phyloP scores from a whole-genome alignment of 2,113 vertebrate species.

The Sciurus niger region DNA sequence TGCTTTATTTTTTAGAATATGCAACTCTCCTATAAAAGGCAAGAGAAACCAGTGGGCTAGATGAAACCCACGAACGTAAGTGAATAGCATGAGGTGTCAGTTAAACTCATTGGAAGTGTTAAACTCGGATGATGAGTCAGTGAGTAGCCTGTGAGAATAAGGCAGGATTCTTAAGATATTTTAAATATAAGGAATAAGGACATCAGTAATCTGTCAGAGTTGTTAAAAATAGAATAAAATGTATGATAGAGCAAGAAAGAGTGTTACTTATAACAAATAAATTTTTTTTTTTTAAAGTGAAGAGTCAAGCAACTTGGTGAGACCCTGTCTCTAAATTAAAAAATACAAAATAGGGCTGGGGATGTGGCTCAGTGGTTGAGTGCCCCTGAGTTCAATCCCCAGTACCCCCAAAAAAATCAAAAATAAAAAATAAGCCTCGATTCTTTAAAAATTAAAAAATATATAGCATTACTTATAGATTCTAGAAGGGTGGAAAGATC shows the following conservation, averaged over 20 bases:
- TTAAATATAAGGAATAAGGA: conserved; percentile 26
- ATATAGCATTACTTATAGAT: neutral
- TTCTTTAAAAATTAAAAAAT: too few relatives aligned
- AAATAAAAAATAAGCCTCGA: too few relatives aligned
- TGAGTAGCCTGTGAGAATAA: neutral
- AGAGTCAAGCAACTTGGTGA: too few relatives aligned
- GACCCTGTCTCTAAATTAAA: too few relatives aligned
- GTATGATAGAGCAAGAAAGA: neutral
- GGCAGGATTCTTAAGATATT: neutral
- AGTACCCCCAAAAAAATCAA: too few relatives aligned
- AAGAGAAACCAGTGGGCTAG: neutral
- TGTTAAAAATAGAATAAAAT: neutral
- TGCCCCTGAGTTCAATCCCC: too few relatives aligned
- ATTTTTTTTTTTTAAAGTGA: too few relatives aligned
- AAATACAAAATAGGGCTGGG: too few relatives aligned
- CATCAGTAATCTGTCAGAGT: neutral
- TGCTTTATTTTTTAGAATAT: conserved; percentile 1
- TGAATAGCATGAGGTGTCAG: neutral
- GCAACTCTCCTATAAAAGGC: neutral
- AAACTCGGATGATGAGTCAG: neutral
- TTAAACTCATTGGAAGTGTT: neutral
- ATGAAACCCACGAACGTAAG: neutral
- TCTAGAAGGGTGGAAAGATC: neutral
- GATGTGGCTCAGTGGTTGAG: too few relatives aligned
- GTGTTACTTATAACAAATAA: neutral